Conservation (phyloP, 2,888 invertebrate species). For the Synanthedon myopaeformis region DNA sequence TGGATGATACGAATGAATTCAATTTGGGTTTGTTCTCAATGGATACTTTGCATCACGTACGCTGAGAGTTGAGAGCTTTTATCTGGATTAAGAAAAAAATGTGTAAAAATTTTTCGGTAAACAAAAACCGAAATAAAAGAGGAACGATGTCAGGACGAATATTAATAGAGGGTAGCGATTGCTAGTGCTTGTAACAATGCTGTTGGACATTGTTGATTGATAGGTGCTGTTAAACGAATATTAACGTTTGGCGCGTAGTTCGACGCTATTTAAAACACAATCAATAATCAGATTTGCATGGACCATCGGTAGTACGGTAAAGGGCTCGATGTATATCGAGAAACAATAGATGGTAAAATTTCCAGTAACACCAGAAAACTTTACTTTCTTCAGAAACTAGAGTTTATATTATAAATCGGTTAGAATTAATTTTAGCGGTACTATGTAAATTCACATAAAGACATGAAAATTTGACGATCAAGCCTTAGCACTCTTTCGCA, state of each 20-base stretch:
- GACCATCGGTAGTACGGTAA: no score
- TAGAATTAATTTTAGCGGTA: no score
- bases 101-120: background rate
- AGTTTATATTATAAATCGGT: no score
- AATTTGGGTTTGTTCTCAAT: constrained; percentile 23
- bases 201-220: constrained; percentile 13
- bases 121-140: background rate
- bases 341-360: no score
- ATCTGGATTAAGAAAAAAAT: background rate
- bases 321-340: no score
- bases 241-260: constrained; percentile 10
- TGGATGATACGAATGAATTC: constrained; percentile 45
- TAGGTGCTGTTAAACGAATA: constrained; percentile 9
- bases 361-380: no score
- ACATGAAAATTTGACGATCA: no score
- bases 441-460: no score
- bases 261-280: constrained; percentile 29
- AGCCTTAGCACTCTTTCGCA: no score
- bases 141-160: constrained; percentile 7
- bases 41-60: background rate
- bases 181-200: constrained; percentile 8
- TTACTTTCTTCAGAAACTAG: no score
- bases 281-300: constrained; percentile 4
- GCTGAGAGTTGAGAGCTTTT: background rate
- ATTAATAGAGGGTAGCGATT: constrained; percentile 12